These are phyloP conservation scores for Lepeophtheirus salmonis DNA, from an alignment of 1,140 invertebrate genomes.

Conservation along the genomic window DNA sequence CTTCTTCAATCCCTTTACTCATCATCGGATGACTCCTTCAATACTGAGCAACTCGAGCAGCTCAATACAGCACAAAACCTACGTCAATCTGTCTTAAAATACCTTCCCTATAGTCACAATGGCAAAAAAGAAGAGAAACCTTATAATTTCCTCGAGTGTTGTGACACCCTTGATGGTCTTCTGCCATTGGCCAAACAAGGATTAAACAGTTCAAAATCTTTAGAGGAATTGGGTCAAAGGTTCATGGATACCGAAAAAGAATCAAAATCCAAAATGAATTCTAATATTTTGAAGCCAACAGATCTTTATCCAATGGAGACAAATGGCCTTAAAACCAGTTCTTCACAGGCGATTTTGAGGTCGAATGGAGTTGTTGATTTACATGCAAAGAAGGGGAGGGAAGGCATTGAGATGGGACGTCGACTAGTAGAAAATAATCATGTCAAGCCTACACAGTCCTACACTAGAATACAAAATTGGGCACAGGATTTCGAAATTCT, in stretches of 20 bases:
- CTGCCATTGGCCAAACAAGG: neutral
- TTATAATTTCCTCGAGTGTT: neutral
- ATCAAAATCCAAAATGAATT: too few relatives aligned
- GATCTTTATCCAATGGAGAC: neutral
- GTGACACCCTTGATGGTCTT: neutral
- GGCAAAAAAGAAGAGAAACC: too few relatives aligned
- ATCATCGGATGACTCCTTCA: neutral
- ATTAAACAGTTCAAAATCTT: neutral
- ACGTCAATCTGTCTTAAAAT: neutral
- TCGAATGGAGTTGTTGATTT: neutral
- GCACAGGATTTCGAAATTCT: conserved; percentile 72
- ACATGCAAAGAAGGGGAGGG: neutral
- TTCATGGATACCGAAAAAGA: too few relatives aligned
- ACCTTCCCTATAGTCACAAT: neutral
- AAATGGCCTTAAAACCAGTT: neutral
- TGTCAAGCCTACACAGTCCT: too few relatives aligned
- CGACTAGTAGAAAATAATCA: conserved; percentile 27
- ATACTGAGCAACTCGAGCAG: neutral
- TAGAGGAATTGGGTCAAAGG: neutral
- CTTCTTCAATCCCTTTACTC: neutral
- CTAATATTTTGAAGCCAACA: neutral
- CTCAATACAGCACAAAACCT: neutral
- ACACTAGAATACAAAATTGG: too few relatives aligned
- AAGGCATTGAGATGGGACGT: conserved; percentile 13
- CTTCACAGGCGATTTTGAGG: neutral